Conservation (phyloP, 1,140 invertebrate species). For the Leptinotarsa defecta region DNA sequence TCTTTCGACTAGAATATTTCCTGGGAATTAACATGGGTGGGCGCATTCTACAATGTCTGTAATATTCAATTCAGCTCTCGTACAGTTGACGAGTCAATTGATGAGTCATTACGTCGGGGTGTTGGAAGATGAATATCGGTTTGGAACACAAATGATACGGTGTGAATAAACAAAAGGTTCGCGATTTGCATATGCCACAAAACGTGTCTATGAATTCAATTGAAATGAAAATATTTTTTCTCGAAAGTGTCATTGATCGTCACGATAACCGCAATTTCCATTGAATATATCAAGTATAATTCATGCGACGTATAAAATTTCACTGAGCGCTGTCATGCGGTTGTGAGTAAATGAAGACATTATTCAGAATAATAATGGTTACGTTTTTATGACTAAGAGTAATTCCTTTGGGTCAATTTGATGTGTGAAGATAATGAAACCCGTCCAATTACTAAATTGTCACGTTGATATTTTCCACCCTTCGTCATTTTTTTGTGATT, state of each 20-base stretch:
- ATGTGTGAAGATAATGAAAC: background rate
- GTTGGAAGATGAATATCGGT: slow-evolving; percentile 26
- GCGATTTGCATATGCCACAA: slow-evolving; percentile 21
- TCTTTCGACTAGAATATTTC: background rate
- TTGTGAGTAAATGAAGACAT: background rate
- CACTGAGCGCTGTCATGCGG: background rate
- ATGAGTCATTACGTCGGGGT: slow-evolving; percentile 30
- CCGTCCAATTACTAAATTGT: too few species aligned
- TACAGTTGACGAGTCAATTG: slow-evolving; percentile 30
- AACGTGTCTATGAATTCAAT: slow-evolving; percentile 7
- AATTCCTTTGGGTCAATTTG: background rate
- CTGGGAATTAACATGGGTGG: slow-evolving; percentile 21
- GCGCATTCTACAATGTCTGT: background rate
- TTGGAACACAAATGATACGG: slow-evolving; percentile 20
- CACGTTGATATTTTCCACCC: too few species aligned
- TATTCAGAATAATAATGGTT: background rate
- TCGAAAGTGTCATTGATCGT: slow-evolving; percentile 3
- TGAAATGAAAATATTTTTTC: background rate
- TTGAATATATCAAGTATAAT: background rate
- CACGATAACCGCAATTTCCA: slow-evolving; percentile 8
- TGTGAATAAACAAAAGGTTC: slow-evolving; percentile 24
- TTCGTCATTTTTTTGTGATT: too few species aligned
- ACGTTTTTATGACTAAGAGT: slow-evolving; percentile 8
- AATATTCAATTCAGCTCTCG: slow-evolving; percentile 21
- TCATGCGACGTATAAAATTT: background rate